Evolutionary conservation across 2,888 invertebrate species (phyloP), one percentile per base, ranked within the genome.

Genomic region (Noctua pronuba): DNA sequence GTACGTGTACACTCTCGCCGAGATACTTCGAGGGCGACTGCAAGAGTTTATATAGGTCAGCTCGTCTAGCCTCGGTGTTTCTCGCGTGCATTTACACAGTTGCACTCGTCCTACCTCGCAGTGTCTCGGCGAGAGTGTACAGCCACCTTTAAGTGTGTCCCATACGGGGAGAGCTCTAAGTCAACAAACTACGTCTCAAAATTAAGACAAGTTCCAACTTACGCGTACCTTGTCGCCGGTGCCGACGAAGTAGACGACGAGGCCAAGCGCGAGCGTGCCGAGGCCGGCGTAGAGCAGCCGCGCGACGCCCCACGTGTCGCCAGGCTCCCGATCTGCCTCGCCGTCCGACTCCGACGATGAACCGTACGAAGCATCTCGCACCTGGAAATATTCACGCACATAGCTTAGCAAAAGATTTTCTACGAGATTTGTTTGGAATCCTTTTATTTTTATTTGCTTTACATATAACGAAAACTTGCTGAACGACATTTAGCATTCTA

Each of bases 211-310:
- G 35, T 72, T 80, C 75, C 81, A 80, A 77, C 76, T 55, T 67
- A 75, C 41, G 65, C 62, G 66, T 85, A 95, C 98, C 96, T 98
- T 98, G 96, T 99, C 99, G 91, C 99, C 99, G 86, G 98, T 98
- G 89, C 98, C 99, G 87, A 99, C 98, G 96, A 99, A 98, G 93
- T 98, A 98, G 90, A 99, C 98, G 90, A 99, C 98, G 91, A 98
- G 97, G 77, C 99, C 99, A 88, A 99, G 97, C 41, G 98, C 98
- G 82, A 98, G 98, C 41, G 98, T 98, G 88, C 98, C 98, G 88
- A 99, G 97, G 75, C 99, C 99, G 72, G 98, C 98, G 95, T 99
- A 99, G 76, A 99, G 97, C 86, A 99, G 97, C 85, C 98, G 98
- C 87, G 98, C 98, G 85, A 98, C 98, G 72, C 98, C 98, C 96